These are phyloP conservation scores for Sibirionetta formosa DNA, from an alignment of 2,797 vertebrate genomes.

Conservation along the genomic window DNA sequence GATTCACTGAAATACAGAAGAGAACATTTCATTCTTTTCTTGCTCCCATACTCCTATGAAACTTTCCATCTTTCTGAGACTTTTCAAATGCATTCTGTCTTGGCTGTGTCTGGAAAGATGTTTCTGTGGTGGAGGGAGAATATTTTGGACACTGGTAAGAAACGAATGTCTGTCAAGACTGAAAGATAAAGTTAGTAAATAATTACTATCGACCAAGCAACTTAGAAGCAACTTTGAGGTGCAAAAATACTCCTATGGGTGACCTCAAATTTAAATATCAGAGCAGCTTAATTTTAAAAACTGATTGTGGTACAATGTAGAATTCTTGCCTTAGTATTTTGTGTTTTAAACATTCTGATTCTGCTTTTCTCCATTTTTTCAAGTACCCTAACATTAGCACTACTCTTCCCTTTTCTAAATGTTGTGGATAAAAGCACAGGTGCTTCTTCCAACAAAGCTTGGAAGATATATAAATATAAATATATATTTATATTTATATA, in stretches of 20 bases:
- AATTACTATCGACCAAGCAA: not conserved
- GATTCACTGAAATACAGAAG: not conserved
- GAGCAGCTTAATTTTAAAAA: not conserved
- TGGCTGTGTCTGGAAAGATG: not conserved
- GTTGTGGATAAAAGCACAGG: not conserved
- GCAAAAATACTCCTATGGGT: not conserved
- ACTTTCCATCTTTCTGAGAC: not conserved
- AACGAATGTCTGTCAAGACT: rapidly evolving
- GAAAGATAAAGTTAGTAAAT: not conserved
- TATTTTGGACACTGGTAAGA: not conserved
- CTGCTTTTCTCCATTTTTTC: not conserved
- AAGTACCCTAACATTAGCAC: rapidly evolving
- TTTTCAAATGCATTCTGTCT: not conserved
- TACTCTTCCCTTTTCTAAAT: rapidly evolving
- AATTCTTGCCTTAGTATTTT: not conserved
- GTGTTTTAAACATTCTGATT: not conserved
- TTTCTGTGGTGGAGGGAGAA: not conserved
- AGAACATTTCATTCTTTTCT: not conserved
- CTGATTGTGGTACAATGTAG: rapidly evolving
- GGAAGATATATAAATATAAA: too few species aligned
- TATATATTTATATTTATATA: too few species aligned
- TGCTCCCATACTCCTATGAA: not conserved
- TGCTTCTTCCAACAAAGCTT: not conserved
- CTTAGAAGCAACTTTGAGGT: not conserved
- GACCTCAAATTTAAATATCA: not conserved